Evolutionary conservation across 2,888 invertebrate species (phyloP), one percentile per base, ranked within the genome.

Genomic region (Agonopterix alstromeriana): DNA sequence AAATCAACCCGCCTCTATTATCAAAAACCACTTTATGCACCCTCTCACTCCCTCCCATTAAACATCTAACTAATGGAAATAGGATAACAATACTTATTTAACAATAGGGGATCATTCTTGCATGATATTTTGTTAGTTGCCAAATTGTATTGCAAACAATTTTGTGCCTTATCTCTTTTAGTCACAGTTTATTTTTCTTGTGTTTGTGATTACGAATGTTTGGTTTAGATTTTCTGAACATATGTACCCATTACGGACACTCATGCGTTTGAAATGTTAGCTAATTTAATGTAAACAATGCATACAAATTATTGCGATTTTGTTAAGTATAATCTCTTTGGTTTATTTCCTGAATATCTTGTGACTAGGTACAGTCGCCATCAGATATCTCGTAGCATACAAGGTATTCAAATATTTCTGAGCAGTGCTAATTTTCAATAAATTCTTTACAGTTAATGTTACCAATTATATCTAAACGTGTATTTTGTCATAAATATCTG

Each of bases 181-280:
- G 43, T 52, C 36, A 40, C 17, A 49, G 44, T 17, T 10, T 38
- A 38, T 38, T n/a, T 38, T n/a, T n/a, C 38, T 38, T 10, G 10
- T 38, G 38, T 46, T 36, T 49, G 63, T 62, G 52, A n/a, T 35
- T 63, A 55, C 53, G 38, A 38, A 38, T 9, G 0, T n/a, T 9
- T 43, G 43, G 35, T 43, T 27, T 42, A 8, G 12, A 11, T 43
- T 65, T 61, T 61, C 64, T 54, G 58, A 60, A 55, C 64, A 65
- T 65, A 65, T 65, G 64, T 53, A 58, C 61, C 63, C 66, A 65
- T 65, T 65, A 65, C 40, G 38, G 51, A 43, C 56, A 54, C 54
- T 52, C 54, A 48, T 47, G 50, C 12, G 38, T 54, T 53, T 54
- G 52, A 52, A 60, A 60, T 52, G 63, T 61, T 63, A 53, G 55